A percentile compares a stretch with the other conserved stretches of the same genome.
These are phyloP conservation scores for Mastacembelus armatus DNA, from an alignment of 2,797 vertebrate species.

Conservation along the genomic window DNA sequence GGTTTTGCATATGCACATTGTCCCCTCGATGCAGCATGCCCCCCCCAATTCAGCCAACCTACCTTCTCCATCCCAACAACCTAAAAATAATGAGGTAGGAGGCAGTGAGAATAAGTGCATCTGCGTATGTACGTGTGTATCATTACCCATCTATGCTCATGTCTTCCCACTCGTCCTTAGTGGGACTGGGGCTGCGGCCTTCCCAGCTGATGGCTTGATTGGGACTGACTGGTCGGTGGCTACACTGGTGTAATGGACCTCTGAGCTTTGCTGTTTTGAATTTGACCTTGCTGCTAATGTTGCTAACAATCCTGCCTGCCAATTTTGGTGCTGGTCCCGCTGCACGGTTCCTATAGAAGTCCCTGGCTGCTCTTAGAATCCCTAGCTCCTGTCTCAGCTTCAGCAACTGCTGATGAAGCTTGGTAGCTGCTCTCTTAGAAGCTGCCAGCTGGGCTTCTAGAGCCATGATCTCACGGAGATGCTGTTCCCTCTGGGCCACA, in stretches of 20 bases:
- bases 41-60: slow-evolving; percentile 56
- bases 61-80: slow-evolving; percentile 60
- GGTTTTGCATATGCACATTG: slow-evolving; percentile 95
- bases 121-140: slow-evolving; percentile 59
- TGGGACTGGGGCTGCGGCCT: slow-evolving; percentile 88
- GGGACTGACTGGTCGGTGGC: slow-evolving; percentile 86
- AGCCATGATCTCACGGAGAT: slow-evolving; percentile 79
- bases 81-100: slow-evolving; percentile 93
- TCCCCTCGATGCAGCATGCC: slow-evolving; percentile 87
- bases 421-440: slow-evolving; percentile 81
- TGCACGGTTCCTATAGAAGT: slow-evolving; percentile 77
- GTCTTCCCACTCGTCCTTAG: slow-evolving; percentile 98
- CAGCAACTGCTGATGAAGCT: slow-evolving; percentile 81
- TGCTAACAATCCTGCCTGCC: slow-evolving; percentile 58
- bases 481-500: slow-evolving; percentile 75
- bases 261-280: slow-evolving; percentile 86
- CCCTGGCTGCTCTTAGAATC: slow-evolving; percentile 81
- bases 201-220: slow-evolving; percentile 92
- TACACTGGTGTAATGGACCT: slow-evolving; percentile 79
- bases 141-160: slow-evolving; percentile 93
- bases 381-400: slow-evolving; percentile 84
- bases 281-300: slow-evolving; percentile 87
- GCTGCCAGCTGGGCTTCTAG: slow-evolving; percentile 80
- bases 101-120: slow-evolving; percentile 67
- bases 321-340: slow-evolving; percentile 58